Evolutionary conservation across 1,140 invertebrate genomes (phyloP), one percentile per base, ranked within the genome.

Genomic region (Pachypsylla venusta): DNA sequence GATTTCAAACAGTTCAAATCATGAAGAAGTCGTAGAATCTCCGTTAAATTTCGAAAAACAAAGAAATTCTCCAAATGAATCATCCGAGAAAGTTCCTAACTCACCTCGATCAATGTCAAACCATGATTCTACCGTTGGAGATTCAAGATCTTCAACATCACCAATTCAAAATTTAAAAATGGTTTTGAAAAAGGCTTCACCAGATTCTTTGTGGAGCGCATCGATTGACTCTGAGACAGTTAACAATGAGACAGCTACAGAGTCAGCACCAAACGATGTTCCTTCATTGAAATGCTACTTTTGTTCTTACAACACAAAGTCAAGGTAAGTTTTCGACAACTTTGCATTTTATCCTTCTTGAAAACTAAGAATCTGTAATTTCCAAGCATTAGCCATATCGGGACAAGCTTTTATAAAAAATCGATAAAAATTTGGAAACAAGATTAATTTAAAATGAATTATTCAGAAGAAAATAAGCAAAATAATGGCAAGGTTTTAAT

Each of bases 231-330:
- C n/a, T n/a, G n/a, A n/a, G n/a, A n/a, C n/a, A n/a, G n/a, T n/a
- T n/a, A n/a, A n/a, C n/a, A 48, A 48, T 48, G 42, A 4, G 7
- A 48, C 7, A 19, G 42, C 42, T 48, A 22, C 4, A 4, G 42
- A n/a, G 42, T n/a, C 16, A 10, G 42, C 4, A 7, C 42, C 42
- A 5, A 48, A 48, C 22, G 42, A 48, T 48, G n/a, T 48, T 48
- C 42, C 42, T 22, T 48, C 42, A n/a, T 48, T 48, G 42, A 48
- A 48, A 22, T 48, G 42, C 42, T 48, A 48, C 42, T 48, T 48
- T 22, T 48, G 42, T 19, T 48, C 42, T 22, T 48, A 48, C 42
- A 48, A 48, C 22, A 48, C 42, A 5, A 48, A 48, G 42, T 48
- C 42, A n/a, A 48, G 42, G 42, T 48, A 22, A 48, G 42, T 48